A percentile compares a stretch with the other conserved stretches of the same genome.
Evolutionary conservation across 1,140 invertebrate genomes (phyloP).

Genomic region (Saccostrea glomerata): DNA sequence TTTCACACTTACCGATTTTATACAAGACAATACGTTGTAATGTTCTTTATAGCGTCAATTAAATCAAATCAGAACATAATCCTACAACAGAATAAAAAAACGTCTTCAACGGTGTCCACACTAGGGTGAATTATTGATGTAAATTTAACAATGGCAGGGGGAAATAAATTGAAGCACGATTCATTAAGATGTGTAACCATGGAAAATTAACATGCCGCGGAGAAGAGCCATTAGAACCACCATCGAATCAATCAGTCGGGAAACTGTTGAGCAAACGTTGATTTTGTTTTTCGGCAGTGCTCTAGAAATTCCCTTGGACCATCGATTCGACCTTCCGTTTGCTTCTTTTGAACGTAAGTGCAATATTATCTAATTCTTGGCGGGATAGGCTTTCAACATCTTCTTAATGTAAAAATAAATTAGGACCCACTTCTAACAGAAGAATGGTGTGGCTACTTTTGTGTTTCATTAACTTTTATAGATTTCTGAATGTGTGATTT

Average conservation of each 20-base stretch:
- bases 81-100: not conserved
- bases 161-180: constrained; percentile 34
- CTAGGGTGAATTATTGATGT: constrained; percentile 6
- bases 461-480: too few species aligned
- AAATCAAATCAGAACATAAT: not conserved
- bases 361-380: constrained; percentile 19
- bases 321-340: constrained; percentile 23
- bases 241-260: not conserved
- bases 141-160: constrained; percentile 11
- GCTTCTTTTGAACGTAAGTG: constrained; percentile 25
- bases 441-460: too few species aligned
- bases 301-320: not conserved
- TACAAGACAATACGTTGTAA: too few species aligned
- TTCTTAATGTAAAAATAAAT: constrained; percentile 9
- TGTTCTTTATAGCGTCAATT: not conserved
- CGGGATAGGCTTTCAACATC: constrained; percentile 26
- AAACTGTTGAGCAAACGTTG: constrained; percentile 18
- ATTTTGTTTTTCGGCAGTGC: constrained; percentile 2
- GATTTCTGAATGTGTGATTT: too few species aligned
- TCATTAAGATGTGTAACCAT: constrained; percentile 22
- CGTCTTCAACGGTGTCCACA: not conserved
- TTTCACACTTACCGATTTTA: too few species aligned
- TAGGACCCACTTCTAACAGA: not conserved
- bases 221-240: not conserved
- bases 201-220: constrained; percentile 12